Conservation (phyloP, 2,888 invertebrate genomes). For the Drosophila affinis region DNA sequence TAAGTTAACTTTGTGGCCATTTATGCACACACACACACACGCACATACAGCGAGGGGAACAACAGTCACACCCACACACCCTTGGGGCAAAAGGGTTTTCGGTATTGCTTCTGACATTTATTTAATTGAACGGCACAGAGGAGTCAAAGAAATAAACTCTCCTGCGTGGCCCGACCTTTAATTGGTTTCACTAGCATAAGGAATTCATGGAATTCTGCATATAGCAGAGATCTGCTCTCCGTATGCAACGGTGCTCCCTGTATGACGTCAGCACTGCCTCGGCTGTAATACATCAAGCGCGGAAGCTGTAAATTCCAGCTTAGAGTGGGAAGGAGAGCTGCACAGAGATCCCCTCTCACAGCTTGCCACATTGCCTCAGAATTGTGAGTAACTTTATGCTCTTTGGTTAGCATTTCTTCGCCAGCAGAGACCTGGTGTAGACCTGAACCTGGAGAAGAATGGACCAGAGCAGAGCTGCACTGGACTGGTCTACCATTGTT, state of each 20-base stretch:
- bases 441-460: slow-evolving; percentile 1
- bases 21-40: slow-evolving; percentile 1
- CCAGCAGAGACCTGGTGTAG: neutral
- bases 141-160: slow-evolving; percentile 10
- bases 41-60: neutral
- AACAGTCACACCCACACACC: neutral
- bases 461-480: neutral
- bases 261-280: slow-evolving; percentile 17
- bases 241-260: slow-evolving; percentile 15
- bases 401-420: slow-evolving; percentile 5
- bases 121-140: slow-evolving; percentile 38
- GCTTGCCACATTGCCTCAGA: neutral
- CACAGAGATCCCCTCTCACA: neutral
- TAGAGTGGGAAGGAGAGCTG: neutral
- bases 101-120: slow-evolving; percentile 41
- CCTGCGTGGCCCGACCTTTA: neutral
- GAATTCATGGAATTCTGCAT: neutral
- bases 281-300: slow-evolving; percentile 36
- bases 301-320: slow-evolving; percentile 12
- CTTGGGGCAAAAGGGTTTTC: slow-evolving; percentile 2
- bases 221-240: neutral
- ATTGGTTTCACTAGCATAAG: slow-evolving; percentile 6
- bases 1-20: slow-evolving; percentile 6
- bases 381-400: neutral
- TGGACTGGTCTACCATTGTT: slow-evolving; percentile 4